Conservation (phyloP, 1,140 invertebrate genomes). For the Idris sp. region DNA sequence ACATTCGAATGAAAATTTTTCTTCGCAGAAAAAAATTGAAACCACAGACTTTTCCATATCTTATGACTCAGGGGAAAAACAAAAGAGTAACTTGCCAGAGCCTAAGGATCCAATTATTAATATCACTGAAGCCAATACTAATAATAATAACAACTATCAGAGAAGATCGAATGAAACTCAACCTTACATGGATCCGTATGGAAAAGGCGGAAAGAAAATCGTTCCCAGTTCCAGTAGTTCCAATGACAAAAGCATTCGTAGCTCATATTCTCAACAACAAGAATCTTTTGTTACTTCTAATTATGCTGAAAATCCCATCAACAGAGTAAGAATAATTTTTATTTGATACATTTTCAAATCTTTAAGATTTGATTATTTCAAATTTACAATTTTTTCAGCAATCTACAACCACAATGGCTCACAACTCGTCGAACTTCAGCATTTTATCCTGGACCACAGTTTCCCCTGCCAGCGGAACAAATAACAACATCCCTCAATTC, state of each 20-base stretch:
- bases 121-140: conserved; percentile 45
- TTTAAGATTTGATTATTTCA: no score
- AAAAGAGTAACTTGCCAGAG: conserved; percentile 32
- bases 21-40: conserved; percentile 67
- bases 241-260: conserved; percentile 49
- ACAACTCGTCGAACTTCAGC: conserved; percentile 77
- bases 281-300: conserved; percentile 67
- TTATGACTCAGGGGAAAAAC: conserved; percentile 52
- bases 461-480: conserved; percentile 66
- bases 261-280: conserved; percentile 66
- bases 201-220: conserved; percentile 57
- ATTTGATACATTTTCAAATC: no score
- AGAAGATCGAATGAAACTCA: conserved; percentile 50
- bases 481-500: conserved; percentile 68
- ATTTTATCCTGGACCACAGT: conserved; percentile 77
- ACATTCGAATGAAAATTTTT: conserved; percentile 62
- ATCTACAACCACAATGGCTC: conserved; percentile 73
- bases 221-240: conserved; percentile 24
- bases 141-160: conserved; percentile 55
- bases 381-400: no score
- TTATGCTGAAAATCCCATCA: conserved; percentile 68
- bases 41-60: conserved; percentile 63
- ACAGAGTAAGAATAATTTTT: conserved; percentile 47
- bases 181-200: conserved; percentile 50
- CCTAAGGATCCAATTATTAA: conserved; percentile 42